A percentile compares a stretch with the other conserved stretches of the same genome.
Evolutionary conservation across 1,140 invertebrate species (phyloP).

Genomic region (Ostrea edulis): DNA sequence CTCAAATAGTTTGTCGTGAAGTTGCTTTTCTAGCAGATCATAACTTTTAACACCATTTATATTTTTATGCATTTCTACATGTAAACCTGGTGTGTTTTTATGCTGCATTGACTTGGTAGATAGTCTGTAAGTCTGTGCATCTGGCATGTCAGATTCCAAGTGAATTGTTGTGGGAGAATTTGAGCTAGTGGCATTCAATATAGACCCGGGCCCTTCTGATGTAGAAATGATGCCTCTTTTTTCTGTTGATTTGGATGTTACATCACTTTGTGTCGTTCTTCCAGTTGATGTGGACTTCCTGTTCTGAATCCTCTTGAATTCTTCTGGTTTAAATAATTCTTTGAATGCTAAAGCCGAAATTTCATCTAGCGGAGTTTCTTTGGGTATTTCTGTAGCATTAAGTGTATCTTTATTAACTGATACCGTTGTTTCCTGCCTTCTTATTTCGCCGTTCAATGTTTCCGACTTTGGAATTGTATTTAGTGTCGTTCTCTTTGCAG

Average conservation of each 20-base stretch:
- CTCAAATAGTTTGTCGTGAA: neutral
- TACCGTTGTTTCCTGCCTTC: neutral
- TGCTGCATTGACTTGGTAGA: neutral
- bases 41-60: neutral
- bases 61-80: constrained; percentile 4
- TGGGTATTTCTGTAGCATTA: neutral
- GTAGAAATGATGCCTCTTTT: neutral
- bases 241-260: neutral
- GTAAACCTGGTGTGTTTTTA: neutral
- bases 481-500: neutral
- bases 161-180: neutral
- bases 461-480: neutral
- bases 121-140: neutral
- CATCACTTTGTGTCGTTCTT: neutral
- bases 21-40: neutral
- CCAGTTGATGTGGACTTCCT: neutral
- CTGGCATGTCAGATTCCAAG: neutral
- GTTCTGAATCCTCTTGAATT: neutral
- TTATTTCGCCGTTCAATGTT: neutral
- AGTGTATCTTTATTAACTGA: neutral
- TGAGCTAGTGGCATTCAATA: neutral
- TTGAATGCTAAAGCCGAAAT: neutral
- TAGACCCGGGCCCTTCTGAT: neutral
- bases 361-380: neutral
- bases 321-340: constrained; percentile 6